These are phyloP conservation scores for Pseudococcus viburni DNA, from an alignment of 2,888 invertebrate genomes.

Conservation along the genomic window DNA sequence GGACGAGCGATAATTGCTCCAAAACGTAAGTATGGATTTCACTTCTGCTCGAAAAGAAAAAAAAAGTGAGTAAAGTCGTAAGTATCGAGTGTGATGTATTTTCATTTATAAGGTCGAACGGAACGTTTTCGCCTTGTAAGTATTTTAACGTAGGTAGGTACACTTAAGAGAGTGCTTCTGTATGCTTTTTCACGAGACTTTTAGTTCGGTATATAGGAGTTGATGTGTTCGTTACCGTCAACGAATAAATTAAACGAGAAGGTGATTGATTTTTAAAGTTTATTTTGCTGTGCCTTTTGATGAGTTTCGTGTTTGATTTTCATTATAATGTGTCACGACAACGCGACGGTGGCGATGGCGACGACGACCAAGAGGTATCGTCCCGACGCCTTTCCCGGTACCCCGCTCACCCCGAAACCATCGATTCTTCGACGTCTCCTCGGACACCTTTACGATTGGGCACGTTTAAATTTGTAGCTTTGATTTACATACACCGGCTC, in stretches of 20 bases:
- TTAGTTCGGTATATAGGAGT: background rate
- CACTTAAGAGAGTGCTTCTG: background rate
- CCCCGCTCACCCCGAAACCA: background rate
- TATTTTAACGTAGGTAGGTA: background rate
- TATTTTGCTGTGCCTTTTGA: background rate
- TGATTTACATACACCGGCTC: background rate
- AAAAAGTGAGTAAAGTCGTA: background rate
- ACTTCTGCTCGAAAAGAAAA: background rate
- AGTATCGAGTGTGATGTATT: background rate
- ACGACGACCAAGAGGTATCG: background rate
- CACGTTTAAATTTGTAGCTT: background rate
- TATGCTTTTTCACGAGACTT: background rate
- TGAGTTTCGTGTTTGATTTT: slow-evolving; percentile 22
- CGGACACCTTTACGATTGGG: background rate
- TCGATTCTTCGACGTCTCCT: background rate
- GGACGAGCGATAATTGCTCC: background rate
- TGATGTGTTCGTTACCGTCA: background rate
- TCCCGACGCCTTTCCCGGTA: background rate
- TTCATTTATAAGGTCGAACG: background rate
- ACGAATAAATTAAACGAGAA: slow-evolving; percentile 35
- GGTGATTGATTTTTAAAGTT: slow-evolving; percentile 31
- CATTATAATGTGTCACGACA: slow-evolving; percentile 12
- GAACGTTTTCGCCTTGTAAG: background rate
- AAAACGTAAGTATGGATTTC: background rate
- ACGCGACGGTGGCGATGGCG: background rate